Base-by-base conservation (phyloP, 2,797 vertebrate species). In the Bradypodion pumilum region DNA sequence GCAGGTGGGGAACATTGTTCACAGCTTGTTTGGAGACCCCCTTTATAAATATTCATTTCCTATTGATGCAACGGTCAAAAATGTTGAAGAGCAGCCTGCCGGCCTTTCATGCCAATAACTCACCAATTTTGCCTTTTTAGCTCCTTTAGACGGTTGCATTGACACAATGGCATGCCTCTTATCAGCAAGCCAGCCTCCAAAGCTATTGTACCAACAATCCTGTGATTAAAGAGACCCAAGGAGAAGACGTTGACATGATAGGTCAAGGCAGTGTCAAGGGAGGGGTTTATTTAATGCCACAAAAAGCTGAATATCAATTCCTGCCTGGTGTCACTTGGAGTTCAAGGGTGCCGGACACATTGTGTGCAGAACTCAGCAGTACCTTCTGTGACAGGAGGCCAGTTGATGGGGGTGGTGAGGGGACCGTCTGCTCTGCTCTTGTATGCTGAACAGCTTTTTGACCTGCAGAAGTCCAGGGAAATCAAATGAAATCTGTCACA, bases 11-110 rank as follows among this genome's bases (percentile, higher is more conserved):
- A 37, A 25, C 13, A 12, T 27, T 37, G 84, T 75, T 80, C 49
- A 46, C 35, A n/a, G 63, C 23, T 37, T 25, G 12, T 74, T 74
- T 56, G 25, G 68, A 52, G 27, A 29, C 7, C 1, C 49, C 37
- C 72, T 75, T 80, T 68, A 80, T 81, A 75, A 78, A 84, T 84
- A 78, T 81, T 70, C 78, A 80, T 49, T 32, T 44, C 70, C 49
- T 74, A 68, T 68, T 44, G 70, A 85, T 27, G 70, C 78, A 44
- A 74, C 0, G 59, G 27, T 49, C 27, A 59, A 74, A 42, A 65
- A 27, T 40, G 35, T n/a, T 80, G 42, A 35, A 85, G n/a, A 23
- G 46, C 23, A 0, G 21, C 70, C 70, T 74, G 44, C 46, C 68
- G 83, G 63, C 46, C 40, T 21, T 42, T n/a, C 83, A 60, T 74